These are phyloP conservation scores for Lutjanus erythropterus DNA, from an alignment of 2,113 vertebrate genomes.

Conservation along the genomic window DNA sequence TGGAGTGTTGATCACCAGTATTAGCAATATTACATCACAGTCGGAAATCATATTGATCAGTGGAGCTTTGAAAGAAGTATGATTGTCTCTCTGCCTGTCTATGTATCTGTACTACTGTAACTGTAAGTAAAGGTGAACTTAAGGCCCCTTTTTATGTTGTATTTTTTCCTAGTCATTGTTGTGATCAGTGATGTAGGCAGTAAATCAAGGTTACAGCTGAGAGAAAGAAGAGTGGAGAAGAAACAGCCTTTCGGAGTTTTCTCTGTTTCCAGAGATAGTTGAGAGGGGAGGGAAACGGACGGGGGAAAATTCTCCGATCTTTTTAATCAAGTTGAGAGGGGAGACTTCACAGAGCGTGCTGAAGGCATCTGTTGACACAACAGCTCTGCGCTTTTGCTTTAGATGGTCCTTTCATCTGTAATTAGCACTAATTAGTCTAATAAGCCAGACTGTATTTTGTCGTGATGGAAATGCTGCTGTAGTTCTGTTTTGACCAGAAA, in stretches of 20 bases:
- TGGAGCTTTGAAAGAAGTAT: slow-evolving; percentile 1
- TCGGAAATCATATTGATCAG: not conserved
- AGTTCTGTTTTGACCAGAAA: slow-evolving; percentile 74
- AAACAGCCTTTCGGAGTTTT: not conserved
- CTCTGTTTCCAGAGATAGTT: not conserved
- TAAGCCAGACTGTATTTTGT: slow-evolving; percentile 72
- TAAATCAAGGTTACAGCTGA: slow-evolving; percentile 23
- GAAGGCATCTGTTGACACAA: slow-evolving; percentile 80
- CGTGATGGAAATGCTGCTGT: slow-evolving; percentile 61
- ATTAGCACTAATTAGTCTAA: slow-evolving; percentile 84
- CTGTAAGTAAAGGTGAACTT: not conserved
- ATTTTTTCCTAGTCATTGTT: not conserved
- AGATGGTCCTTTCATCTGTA: slow-evolving; percentile 79
- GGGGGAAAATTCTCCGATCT: slow-evolving; percentile 42
- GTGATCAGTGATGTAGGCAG: slow-evolving; percentile 15
- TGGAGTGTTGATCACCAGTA: not conserved
- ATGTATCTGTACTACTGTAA: not conserved
- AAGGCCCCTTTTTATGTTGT: not conserved
- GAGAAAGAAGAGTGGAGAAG: not conserved
- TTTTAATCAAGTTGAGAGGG: slow-evolving; percentile 71
- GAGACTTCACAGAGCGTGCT: slow-evolving; percentile 70
- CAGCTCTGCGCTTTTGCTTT: slow-evolving; percentile 59
- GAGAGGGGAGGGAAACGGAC: slow-evolving; percentile 3
- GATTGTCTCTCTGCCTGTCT: not conserved
- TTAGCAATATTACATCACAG: slow-evolving; percentile 17